phyloP scores from a whole-genome alignment of 35 echinoderm and acorn worm genomes.

The Lytechinus pictus region DNA sequence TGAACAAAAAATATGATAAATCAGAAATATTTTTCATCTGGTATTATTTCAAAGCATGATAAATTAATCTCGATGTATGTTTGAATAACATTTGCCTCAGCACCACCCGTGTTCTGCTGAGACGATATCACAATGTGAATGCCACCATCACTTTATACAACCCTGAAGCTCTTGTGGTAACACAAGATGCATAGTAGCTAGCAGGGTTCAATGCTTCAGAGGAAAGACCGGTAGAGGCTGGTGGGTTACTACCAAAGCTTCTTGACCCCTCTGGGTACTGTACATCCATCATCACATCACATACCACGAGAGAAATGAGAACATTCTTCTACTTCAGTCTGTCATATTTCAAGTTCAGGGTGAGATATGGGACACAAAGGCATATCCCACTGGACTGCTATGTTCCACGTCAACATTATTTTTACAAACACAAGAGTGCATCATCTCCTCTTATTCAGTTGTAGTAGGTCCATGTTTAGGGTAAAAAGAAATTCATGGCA shows the following conservation, averaged over 20 bases:
- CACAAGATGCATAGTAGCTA: neutral
- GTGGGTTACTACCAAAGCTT: neutral
- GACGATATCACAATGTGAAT: neutral
- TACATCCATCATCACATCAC: neutral
- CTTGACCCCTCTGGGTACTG: neutral
- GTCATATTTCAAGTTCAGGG: neutral
- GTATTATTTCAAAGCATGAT: neutral
- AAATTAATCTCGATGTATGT: neutral
- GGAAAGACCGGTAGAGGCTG: conserved; percentile 7
- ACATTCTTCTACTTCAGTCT: neutral
- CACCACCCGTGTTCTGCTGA: neutral
- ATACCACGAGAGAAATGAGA: neutral
- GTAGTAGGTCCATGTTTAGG: no score
- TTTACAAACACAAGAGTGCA: no score
- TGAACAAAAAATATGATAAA: no score
- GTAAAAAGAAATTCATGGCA: no score
- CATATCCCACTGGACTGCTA: neutral
- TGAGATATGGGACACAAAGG: neutral
- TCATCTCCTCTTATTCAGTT: neutral
- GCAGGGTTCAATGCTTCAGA: neutral
- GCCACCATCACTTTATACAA: neutral
- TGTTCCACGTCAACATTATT: no score
- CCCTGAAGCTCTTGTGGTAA: neutral
- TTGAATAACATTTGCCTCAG: neutral
- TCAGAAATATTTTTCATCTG: no score